Percentiles rank a stretch among this genome's conserved stretches.
Conservation (phyloP, 2,888 invertebrate genomes). For the Ecliptopera silaceata region DNA sequence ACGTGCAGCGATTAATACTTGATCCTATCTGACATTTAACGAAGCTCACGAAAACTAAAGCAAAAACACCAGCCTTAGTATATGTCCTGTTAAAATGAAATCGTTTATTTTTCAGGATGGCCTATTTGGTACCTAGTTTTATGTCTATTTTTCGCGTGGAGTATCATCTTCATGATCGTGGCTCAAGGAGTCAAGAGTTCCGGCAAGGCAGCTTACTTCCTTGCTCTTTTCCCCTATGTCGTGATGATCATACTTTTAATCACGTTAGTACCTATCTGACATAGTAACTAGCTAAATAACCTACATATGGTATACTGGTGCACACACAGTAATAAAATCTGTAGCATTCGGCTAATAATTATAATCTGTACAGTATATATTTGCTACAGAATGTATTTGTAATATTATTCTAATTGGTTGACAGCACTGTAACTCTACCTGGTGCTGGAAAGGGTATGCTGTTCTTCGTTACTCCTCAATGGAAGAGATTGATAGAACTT, state of each 20-base stretch:
- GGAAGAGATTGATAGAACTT: slow-evolving; percentile 87
- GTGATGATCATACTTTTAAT: slow-evolving; percentile 89
- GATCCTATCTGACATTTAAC: too few relatives aligned
- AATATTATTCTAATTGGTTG: slow-evolving; percentile 19
- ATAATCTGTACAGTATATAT: too few relatives aligned
- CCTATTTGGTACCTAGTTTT: slow-evolving; percentile 88
- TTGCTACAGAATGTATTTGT: too few relatives aligned
- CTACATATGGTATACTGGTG: too few relatives aligned
- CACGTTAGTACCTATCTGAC: slow-evolving; percentile 60
- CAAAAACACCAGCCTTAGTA: too few relatives aligned
- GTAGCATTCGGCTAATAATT: too few relatives aligned
- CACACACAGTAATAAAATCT: too few relatives aligned
- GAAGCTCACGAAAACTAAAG: too few relatives aligned
- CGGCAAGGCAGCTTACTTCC: slow-evolving; percentile 93
- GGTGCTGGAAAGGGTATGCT: slow-evolving; percentile 87
- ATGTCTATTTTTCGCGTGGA: slow-evolving; percentile 87
- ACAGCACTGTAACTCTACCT: slow-evolving; percentile 83
- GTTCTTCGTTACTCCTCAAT: slow-evolving; percentile 91
- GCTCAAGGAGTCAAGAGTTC: slow-evolving; percentile 89
- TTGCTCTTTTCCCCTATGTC: slow-evolving; percentile 93
- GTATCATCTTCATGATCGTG: slow-evolving; percentile 86
- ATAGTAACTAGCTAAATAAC: too few relatives aligned
- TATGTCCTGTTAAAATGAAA: background rate
- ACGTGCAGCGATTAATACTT: too few relatives aligned
- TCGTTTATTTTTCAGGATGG: slow-evolving; percentile 53